Conservation (phyloP, 2,797 vertebrate species). For the Lithobates pipiens region DNA sequence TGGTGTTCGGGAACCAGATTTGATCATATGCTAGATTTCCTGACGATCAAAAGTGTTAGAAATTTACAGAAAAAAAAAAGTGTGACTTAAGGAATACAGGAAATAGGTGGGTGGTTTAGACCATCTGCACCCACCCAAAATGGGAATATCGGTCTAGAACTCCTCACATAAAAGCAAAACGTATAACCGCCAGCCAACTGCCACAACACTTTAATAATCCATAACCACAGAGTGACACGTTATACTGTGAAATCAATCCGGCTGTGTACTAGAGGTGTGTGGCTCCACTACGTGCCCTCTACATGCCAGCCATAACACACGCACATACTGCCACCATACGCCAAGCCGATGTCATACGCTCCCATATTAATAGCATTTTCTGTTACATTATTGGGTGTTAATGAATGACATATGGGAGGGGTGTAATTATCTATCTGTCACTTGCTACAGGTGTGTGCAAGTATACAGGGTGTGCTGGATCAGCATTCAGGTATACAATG, state of each 20-base stretch:
- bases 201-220: neutral
- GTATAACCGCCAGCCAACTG: neutral
- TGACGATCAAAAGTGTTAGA: too few relatives aligned
- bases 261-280: neutral
- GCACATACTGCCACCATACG: neutral
- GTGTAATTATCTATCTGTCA: neutral
- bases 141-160: too few relatives aligned
- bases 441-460: constrained; percentile 1
- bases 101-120: too few relatives aligned
- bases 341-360: neutral
- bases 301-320: neutral
- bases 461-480: constrained; percentile 16
- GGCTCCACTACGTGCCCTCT: neutral
- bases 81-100: too few relatives aligned
- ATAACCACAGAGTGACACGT: neutral
- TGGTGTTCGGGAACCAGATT: too few relatives aligned
- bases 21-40: too few relatives aligned
- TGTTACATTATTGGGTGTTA: neutral
- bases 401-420: constrained; percentile 20
- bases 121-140: too few relatives aligned
- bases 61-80: too few relatives aligned
- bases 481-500: neutral
- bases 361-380: neutral
- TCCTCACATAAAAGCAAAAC: too few relatives aligned
- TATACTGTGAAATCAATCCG: neutral